Evolutionary conservation across 1,140 invertebrate genomes (phyloP).

Genomic region (Drosophila navojoa): DNA sequence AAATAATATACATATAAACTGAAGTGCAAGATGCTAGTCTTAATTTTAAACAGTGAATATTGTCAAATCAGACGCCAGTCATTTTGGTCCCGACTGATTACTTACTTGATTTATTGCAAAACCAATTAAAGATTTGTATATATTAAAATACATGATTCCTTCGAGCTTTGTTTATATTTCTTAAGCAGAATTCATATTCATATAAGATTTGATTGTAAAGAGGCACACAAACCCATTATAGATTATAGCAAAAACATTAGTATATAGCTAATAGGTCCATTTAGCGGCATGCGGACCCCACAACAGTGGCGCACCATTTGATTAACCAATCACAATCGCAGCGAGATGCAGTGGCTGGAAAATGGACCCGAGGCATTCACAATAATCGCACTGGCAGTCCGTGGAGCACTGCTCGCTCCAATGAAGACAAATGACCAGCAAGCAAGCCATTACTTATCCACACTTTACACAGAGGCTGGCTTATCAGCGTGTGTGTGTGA

Average conservation of each 20-base stretch:
- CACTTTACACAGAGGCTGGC: slow-evolving; percentile 50
- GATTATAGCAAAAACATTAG: background rate
- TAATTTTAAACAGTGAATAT: too few species aligned
- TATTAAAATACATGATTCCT: too few species aligned
- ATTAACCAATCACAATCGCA: slow-evolving; percentile 64
- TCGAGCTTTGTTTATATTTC: too few species aligned
- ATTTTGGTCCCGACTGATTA: too few species aligned
- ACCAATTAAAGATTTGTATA: too few species aligned
- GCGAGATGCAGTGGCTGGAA: slow-evolving; percentile 42
- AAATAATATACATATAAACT: too few species aligned
- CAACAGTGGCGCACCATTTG: slow-evolving; percentile 16
- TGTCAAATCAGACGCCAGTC: too few species aligned
- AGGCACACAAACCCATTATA: too few species aligned
- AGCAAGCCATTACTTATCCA: slow-evolving; percentile 81
- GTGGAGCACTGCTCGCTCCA: slow-evolving; percentile 46
- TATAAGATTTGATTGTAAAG: too few species aligned
- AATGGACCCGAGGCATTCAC: slow-evolving; percentile 46
- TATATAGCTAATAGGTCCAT: background rate
- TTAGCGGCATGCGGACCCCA: background rate
- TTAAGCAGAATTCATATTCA: too few species aligned
- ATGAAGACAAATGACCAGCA: slow-evolving; percentile 83
- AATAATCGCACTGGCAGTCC: slow-evolving; percentile 18
- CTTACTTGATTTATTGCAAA: too few species aligned
- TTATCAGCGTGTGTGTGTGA: slow-evolving; percentile 32
- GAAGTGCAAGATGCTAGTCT: too few species aligned